Evolutionary conservation across 2,888 invertebrate genomes (phyloP), one percentile per base, ranked within the genome.

Genomic region (Blastobasis adustella): DNA sequence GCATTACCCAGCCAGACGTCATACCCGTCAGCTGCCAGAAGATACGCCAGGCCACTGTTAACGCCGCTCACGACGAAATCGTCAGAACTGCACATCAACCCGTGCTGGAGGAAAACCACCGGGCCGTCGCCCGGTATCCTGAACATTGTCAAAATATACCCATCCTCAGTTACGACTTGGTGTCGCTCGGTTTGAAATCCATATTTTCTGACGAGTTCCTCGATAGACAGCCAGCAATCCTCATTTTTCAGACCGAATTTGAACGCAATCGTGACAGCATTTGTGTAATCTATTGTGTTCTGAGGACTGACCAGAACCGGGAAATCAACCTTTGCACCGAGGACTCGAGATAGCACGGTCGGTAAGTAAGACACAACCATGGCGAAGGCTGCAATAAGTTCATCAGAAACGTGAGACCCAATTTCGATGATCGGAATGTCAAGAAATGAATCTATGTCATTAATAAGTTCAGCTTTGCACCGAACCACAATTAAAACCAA

Each of bases 1-100:
- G 91, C 90, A 71, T 96, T 96, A 0, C 93, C 93, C 74, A 96
- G 74, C 96, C 96, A 96, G 0, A 94, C 92, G 60, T 94, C 94
- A 62, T 91, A 93, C 5, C 92, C 92, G 48, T 87, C 76, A 45
- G 91, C 89, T 0, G 92, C 89, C 2, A 94, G 69, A 1, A 89
- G 62, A 57, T 84, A 91, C 0, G 82, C 80, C 6, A 84, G 61
- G 0, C 72, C 76, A 47, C 61, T 69, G 1, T 69, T 66, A 0
- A 74, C 71, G 0, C 85, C 85, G 0, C 76, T 65, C 6, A 79
- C 52, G 4, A 85, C 60, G 47, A 61, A 85, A 53, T 83, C 84
- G 49, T 83, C 82, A 0, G 83, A 69, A 54, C 81, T 78, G 1
- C 74, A 73, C 5, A 79, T 54, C 41, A 84, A 46, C 0, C 84